These are phyloP conservation scores for Sebastes variabilis DNA, from an alignment of 2,797 vertebrate genomes.

Conservation along the genomic window DNA sequence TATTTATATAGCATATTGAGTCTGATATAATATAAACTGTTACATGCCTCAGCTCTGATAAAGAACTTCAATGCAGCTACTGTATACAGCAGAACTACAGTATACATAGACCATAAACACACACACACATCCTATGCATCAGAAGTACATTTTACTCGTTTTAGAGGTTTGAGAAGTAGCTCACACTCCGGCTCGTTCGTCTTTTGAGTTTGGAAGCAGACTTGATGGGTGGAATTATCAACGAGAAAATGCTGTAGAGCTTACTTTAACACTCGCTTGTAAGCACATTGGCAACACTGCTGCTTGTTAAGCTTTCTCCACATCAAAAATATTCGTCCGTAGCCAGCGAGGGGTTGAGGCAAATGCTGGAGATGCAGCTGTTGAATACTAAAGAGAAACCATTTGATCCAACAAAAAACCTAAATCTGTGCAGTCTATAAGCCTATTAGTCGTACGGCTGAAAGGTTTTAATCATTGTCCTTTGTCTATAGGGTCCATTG, in stretches of 20 bases:
- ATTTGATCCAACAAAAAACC: conserved; percentile 47
- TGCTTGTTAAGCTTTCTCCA: conserved; percentile 52
- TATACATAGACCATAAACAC: neutral
- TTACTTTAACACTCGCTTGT: conserved; percentile 48
- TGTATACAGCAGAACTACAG: neutral
- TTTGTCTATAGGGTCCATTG: conserved; percentile 67
- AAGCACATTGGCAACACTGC: conserved; percentile 50
- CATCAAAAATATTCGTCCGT: conserved; percentile 52
- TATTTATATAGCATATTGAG: neutral
- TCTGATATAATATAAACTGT: neutral
- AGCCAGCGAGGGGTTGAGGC: conserved; percentile 28
- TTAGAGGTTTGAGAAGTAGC: conserved; percentile 17
- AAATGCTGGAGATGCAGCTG: conserved; percentile 31
- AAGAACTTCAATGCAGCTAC: neutral
- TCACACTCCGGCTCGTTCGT: conserved; percentile 11
- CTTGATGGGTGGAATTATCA: conserved; percentile 49
- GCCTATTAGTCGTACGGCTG: conserved; percentile 52
- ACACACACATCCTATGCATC: neutral
- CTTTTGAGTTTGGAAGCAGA: conserved; percentile 27
- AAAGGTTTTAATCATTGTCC: conserved; percentile 66
- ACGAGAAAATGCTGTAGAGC: conserved; percentile 25
- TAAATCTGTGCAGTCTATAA: conserved; percentile 59
- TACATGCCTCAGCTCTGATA: neutral
- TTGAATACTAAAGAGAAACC: conserved; percentile 54
- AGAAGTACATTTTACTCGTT: neutral